Percentiles rank a stretch among this genome's conserved stretches.
phyloP scores from a whole-genome alignment of 2,113 vertebrate species.

The Microcebus griseorufus region DNA sequence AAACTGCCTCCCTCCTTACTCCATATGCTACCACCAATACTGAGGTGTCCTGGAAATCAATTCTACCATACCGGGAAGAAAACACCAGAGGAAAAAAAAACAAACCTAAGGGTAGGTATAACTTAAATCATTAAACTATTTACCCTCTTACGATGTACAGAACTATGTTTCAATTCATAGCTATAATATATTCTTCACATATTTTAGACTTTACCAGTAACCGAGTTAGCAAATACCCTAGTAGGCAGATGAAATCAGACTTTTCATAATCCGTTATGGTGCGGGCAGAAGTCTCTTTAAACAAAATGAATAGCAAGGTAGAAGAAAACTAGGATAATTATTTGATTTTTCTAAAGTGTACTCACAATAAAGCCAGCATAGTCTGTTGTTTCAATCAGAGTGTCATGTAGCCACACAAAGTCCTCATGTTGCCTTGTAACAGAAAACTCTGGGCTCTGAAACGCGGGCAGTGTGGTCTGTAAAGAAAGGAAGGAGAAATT shows the following conservation, averaged over 20 bases:
- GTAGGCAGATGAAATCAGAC: background rate
- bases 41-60: background rate
- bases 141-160: background rate
- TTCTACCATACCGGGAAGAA: background rate
- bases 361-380: slow-evolving; percentile 97
- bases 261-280: background rate
- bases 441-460: slow-evolving; percentile 95
- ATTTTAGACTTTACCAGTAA: background rate
- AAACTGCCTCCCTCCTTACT: background rate
- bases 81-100: background rate
- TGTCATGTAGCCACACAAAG: slow-evolving; percentile 98
- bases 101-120: background rate
- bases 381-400: slow-evolving; percentile 94
- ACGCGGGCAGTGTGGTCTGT: slow-evolving; percentile 93
- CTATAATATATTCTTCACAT: background rate
- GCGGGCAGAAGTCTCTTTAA: background rate
- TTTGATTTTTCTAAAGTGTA: slow-evolving; percentile 67
- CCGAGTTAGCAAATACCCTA: background rate
- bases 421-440: slow-evolving; percentile 98
- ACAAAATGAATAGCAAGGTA: background rate
- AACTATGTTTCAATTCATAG: background rate
- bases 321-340: background rate
- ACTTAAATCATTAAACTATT: background rate
- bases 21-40: background rate
- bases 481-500: slow-evolving; percentile 71